Evolutionary conservation across 2,888 invertebrate genomes (phyloP), one percentile per base, ranked within the genome.

Genomic region (Phengaris alcon): DNA sequence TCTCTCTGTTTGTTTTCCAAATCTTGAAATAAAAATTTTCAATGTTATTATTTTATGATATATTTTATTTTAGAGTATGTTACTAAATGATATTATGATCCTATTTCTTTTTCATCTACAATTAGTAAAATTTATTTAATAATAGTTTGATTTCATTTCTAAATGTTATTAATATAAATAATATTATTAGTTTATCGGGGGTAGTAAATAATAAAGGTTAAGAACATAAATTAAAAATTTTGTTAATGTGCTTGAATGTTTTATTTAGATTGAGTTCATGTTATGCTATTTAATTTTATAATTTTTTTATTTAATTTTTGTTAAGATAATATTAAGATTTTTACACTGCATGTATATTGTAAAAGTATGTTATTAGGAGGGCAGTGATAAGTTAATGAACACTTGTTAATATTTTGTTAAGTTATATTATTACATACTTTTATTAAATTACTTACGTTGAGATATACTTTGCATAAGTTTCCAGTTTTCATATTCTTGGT

Each of bases 391-490:
- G 64, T 64, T 64, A 64, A 64, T 64, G 64, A 35, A 64, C 64
- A 64, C 64, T 35, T 64, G 64, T 64, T 64, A 64, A 64, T 64
- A 64, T 64, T 52, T 52, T 35, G 35, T 64, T 12, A 35, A 64
- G 35, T 44, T 64, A 44, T 44, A 64, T 35, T 64, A 64, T 59
- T 22, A 48, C 52, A 52, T 64, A 44, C 9, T 35, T 64, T 64
- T 35, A 64, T 35, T 13, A 35, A 64, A 6, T 44, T 64, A 64
- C 64, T 64, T 64, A 64, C 64, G 64, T 64, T 64, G 64, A 12
- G 64, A 64, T 64, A 64, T 12, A 64, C 64, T 64, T 64, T 64
- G 64, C 64, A 64, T 64, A 64, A 64, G 64, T 64, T 64, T 64
- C 64, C 64, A 44, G 35, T 64, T 64, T 35, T 64, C 64, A 44